Evolutionary conservation across 1,140 invertebrate species (phyloP), one percentile per base, ranked within the genome.

Genomic region (Pogonomyrmex barbatus): DNA sequence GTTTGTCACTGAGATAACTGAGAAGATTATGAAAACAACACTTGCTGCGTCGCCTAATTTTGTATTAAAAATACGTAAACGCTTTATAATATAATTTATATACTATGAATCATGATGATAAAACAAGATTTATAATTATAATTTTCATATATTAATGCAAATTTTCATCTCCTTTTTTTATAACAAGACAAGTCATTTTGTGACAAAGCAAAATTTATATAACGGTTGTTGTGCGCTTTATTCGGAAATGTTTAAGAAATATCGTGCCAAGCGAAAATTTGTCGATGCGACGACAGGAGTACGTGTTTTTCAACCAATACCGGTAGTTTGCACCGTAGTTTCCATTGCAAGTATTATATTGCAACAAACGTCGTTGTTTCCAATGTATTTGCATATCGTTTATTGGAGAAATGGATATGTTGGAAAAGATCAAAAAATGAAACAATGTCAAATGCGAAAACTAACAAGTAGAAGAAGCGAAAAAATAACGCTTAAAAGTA

Each of bases 291-390:
- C 24, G 30, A 56, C 54, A 8, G 47, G 24, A 24, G 12, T 73
- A 75, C 79, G 79, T 83, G 79, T 83, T 83, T 83, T 83, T 60
- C 79, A 62, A 75, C 54, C 67, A 39, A 83, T 83, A 83, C 9
- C 33, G 79, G 79, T 17, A 83, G 79, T 83, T 83, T 82, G 39
- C 42, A 14, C 10, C 9, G 54, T 75, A 75, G 17, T n/a, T n/a
- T 73, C 30, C 14, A 60, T 24, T 24, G 67, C 52, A 45, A 70
- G 78, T 33, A 81, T 81, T 45, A 58, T 47, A 81, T 45, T 4
- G 8, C 52, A 5, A 56, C 39, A 82, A 75, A 62, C 17, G n/a
- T 12, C n/a, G 45, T 75, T 83, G 56, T 60, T 83, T 83, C 79
- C 73, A 83, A 75, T 33, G 42, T 36, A 83, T 30, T 75, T 75